Conservation (phyloP, 2,888 invertebrate genomes). For the Seira ritae region DNA sequence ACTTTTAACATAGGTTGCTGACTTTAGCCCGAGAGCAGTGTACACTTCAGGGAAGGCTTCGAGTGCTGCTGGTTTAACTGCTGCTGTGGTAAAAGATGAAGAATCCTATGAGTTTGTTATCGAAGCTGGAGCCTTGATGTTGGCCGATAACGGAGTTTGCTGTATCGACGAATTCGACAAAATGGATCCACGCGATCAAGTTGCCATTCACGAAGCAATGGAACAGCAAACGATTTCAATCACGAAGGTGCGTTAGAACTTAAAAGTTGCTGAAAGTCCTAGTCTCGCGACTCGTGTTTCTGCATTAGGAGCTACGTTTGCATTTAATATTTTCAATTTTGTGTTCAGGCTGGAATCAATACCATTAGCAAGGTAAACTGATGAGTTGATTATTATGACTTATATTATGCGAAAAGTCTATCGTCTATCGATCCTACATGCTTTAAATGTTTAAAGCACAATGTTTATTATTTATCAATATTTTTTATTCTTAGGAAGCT, state of each 20-base stretch:
- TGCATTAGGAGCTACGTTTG: background rate
- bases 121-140: constrained; percentile 99
- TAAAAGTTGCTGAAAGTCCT: background rate
- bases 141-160: constrained; percentile 98
- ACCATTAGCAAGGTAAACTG: constrained; percentile 83
- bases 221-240: constrained; percentile 99
- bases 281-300: background rate
- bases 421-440: too few species aligned
- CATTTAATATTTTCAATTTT: background rate
- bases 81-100: constrained; percentile 98
- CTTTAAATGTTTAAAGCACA: too few species aligned
- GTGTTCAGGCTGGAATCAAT: constrained; percentile 77
- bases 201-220: constrained; percentile 99
- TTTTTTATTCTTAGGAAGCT: constrained; percentile 80
- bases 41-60: constrained; percentile 99
- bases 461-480: background rate
- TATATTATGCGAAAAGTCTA: background rate
- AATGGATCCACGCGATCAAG: constrained; percentile 98
- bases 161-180: constrained; percentile 99
- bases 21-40: constrained; percentile 96
- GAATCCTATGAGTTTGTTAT: constrained; percentile 99
- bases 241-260: constrained; percentile 84
- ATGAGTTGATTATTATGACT: background rate
- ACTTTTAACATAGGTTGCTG: constrained; percentile 84
- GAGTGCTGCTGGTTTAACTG: constrained; percentile 97